These are phyloP conservation scores for Dermochelys coriacea DNA, from an alignment of 2,797 vertebrate species.

Conservation along the genomic window DNA sequence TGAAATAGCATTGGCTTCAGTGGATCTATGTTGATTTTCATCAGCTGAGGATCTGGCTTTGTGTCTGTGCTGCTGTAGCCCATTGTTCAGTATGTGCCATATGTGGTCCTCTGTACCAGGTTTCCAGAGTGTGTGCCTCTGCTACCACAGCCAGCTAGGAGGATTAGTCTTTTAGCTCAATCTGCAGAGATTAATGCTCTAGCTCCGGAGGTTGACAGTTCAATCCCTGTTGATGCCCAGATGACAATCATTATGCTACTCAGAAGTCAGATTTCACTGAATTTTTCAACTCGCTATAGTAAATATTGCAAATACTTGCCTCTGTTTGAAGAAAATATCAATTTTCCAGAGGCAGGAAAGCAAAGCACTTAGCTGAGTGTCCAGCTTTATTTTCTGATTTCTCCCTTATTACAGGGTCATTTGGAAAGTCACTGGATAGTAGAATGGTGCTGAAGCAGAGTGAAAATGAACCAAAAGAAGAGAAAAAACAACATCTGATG, in stretches of 20 bases:
- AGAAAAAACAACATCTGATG: slow-evolving; percentile 29
- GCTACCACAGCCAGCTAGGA: background rate
- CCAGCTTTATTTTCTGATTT: slow-evolving; percentile 35
- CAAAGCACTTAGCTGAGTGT: background rate
- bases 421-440: slow-evolving; percentile 37
- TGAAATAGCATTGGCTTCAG: background rate
- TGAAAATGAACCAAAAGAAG: slow-evolving; percentile 47
- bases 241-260: background rate
- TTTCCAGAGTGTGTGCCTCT: background rate
- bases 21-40: background rate
- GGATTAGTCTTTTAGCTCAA: background rate
- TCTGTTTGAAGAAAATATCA: background rate
- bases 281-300: background rate
- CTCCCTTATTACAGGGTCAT: slow-evolving; percentile 21
- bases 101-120: background rate
- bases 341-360: background rate
- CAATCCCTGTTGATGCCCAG: background rate
- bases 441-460: slow-evolving; percentile 28
- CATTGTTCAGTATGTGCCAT: background rate
- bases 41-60: background rate
- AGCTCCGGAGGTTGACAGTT: background rate
- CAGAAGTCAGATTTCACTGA: background rate
- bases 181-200: background rate
- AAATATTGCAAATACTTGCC: background rate
- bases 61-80: background rate